Evolutionary conservation across 2,888 invertebrate genomes (phyloP).

Genomic region (Nomada lathburiana): DNA sequence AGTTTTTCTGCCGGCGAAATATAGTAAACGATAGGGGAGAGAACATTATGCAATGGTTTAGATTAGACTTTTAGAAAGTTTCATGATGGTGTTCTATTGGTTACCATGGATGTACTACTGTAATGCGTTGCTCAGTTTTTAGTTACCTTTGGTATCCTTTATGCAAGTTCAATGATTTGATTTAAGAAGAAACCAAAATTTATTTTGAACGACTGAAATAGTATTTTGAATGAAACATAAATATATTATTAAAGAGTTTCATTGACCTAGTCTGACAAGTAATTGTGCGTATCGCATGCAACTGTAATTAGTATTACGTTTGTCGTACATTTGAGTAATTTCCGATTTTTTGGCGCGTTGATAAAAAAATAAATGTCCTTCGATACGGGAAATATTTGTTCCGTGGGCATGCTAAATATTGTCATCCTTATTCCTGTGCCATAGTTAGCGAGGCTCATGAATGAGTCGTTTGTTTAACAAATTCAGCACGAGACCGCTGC

Average conservation of each 20-base stretch:
- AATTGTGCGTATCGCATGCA: too few species aligned
- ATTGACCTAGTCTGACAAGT: too few species aligned
- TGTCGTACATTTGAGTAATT: not conserved
- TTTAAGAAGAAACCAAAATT: not conserved
- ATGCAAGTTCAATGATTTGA: not conserved
- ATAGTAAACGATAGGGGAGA: too few species aligned
- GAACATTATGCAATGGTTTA: too few species aligned
- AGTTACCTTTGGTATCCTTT: not conserved
- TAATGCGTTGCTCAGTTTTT: too few species aligned
- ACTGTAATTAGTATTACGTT: not conserved
- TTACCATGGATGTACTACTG: too few species aligned
- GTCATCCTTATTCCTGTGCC: slow-evolving; percentile 3
- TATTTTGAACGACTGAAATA: not conserved
- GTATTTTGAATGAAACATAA: too few species aligned
- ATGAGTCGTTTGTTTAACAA: slow-evolving; percentile 34
- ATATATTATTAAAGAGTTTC: too few species aligned
- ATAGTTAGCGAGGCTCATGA: slow-evolving; percentile 12
- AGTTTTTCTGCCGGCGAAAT: too few species aligned
- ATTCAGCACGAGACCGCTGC: not conserved
- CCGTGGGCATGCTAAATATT: not conserved
- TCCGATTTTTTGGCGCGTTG: too few species aligned
- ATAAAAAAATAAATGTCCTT: not conserved
- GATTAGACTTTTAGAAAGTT: too few species aligned
- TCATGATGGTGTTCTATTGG: too few species aligned
- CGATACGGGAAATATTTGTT: not conserved